phyloP scores from a whole-genome alignment of 2,797 vertebrate genomes.

The Mus caroli region DNA sequence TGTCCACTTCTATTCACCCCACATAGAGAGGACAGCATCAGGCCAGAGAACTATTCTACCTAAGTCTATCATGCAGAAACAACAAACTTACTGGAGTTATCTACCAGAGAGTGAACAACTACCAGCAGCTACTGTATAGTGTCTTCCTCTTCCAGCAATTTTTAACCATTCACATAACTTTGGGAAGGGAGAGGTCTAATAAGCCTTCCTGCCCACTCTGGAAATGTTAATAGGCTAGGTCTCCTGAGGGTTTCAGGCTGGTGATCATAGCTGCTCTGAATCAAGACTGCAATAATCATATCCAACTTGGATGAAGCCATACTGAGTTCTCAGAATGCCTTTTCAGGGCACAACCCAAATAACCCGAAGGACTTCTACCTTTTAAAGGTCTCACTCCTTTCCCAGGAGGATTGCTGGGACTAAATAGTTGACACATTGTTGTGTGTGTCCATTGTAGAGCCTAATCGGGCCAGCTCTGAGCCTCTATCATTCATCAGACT shows the following conservation, averaged over 20 bases:
- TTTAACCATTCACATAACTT: neutral
- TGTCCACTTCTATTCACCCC: neutral
- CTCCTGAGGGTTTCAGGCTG: neutral
- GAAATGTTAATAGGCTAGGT: neutral
- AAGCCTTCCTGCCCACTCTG: rapidly evolving
- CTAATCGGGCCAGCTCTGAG: neutral
- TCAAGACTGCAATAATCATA: neutral
- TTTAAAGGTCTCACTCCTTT: neutral
- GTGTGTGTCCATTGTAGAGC: neutral
- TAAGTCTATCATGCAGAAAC: neutral
- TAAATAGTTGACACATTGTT: neutral
- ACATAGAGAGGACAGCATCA: neutral
- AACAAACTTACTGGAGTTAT: neutral
- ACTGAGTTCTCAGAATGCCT: neutral
- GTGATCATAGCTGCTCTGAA: neutral
- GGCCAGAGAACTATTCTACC: neutral
- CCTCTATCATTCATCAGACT: neutral
- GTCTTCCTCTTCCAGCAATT: neutral
- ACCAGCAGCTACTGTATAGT: neutral
- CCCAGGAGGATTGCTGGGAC: neutral
- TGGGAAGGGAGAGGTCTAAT: neutral
- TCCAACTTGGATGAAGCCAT: neutral
- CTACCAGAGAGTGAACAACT: neutral
- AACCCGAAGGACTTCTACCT: neutral
- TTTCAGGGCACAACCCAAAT: neutral